A percentile compares a stretch with the other conserved stretches of the same genome.
Evolutionary conservation across 1,140 invertebrate species (phyloP).

Genomic region (Trinorchestia longiramus): DNA sequence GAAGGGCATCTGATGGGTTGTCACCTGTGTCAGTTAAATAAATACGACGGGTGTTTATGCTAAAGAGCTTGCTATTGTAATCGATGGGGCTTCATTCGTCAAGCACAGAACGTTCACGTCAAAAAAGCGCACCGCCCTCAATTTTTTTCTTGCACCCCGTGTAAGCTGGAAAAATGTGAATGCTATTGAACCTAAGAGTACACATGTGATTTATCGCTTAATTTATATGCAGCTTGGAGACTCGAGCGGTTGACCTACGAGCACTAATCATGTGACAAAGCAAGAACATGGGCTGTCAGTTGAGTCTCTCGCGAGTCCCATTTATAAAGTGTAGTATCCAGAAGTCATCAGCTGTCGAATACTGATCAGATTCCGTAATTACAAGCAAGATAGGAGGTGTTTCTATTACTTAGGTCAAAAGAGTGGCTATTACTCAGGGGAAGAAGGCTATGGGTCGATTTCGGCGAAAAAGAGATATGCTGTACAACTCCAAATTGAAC

Average conservation of each 20-base stretch:
- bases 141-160: neutral
- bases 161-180: neutral
- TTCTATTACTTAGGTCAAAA: neutral
- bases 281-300: neutral
- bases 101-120: neutral
- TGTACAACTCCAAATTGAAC: neutral
- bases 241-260: neutral
- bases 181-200: neutral
- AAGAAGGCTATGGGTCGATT: neutral
- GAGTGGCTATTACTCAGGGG: neutral
- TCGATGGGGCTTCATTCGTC: neutral
- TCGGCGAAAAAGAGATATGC: neutral
- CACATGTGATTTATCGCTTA: neutral
- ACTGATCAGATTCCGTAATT: neutral
- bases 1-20: slow-evolving; percentile 39
- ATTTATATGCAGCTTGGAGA: neutral
- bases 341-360: neutral
- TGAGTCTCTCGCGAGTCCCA: neutral
- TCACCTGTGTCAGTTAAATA: slow-evolving; percentile 14
- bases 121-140: neutral
- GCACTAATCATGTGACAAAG: neutral
- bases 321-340: neutral
- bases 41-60: slow-evolving; percentile 14
- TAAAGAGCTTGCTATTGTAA: slow-evolving; percentile 28
- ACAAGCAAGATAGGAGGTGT: neutral